Conservation (phyloP, 2,797 vertebrate genomes). For the Diplodus puntazzo region DNA sequence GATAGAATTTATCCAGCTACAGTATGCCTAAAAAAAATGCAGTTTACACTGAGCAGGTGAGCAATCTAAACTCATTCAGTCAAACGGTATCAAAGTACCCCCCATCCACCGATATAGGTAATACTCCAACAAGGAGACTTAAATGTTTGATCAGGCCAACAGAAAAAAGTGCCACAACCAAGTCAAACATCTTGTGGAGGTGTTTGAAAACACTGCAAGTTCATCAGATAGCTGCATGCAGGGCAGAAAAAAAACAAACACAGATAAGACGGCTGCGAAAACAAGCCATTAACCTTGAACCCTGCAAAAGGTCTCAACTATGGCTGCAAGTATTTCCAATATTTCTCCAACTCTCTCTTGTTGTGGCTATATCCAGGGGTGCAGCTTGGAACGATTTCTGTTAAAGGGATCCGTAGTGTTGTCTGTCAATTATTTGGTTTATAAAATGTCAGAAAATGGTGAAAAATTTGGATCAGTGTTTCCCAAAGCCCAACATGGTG, state of each 20-base stretch:
- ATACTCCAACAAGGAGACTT: background rate
- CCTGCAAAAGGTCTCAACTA: background rate
- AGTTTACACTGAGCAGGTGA: too few species aligned
- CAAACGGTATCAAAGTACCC: background rate
- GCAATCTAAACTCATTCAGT: background rate
- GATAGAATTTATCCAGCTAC: background rate
- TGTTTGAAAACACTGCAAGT: background rate
- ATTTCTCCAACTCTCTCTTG: background rate
- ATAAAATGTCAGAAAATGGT: too few species aligned
- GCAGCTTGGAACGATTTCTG: too few species aligned
- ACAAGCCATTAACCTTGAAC: slow-evolving; percentile 24
- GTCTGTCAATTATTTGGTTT: too few species aligned
- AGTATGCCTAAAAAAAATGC: background rate
- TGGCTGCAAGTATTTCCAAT: background rate
- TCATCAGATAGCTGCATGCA: slow-evolving; percentile 2
- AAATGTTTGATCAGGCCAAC: background rate
- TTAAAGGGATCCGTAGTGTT: too few species aligned
- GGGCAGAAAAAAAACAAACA: background rate
- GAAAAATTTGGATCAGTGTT: too few species aligned
- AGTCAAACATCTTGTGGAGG: slow-evolving; percentile 2
- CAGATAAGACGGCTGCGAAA: slow-evolving; percentile 1
- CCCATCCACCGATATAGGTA: background rate
- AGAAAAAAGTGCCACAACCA: background rate
- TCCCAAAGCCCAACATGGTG: too few species aligned
- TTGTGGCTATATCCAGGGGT: too few species aligned